Percentiles rank a stretch among this genome's conserved stretches.
phyloP scores from a whole-genome alignment of 2,888 invertebrate species.

The Arctia plantaginis region DNA sequence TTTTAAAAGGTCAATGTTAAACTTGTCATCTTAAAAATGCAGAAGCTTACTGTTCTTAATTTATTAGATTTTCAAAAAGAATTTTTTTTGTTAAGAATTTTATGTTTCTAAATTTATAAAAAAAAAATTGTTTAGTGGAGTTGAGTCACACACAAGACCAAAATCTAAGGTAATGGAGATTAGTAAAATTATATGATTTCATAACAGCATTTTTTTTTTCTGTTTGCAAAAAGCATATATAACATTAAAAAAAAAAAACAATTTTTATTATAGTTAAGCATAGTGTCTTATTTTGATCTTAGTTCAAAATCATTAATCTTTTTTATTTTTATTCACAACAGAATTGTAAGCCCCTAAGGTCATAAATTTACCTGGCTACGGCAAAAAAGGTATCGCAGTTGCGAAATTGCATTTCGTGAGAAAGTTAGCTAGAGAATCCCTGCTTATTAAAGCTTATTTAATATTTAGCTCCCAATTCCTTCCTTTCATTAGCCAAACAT shows the following conservation, averaged over 20 bases:
- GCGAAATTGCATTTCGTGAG: slow-evolving; percentile 15
- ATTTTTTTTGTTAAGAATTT: neutral
- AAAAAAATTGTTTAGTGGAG: no score
- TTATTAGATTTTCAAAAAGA: neutral
- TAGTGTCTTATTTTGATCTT: neutral
- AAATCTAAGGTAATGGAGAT: no score
- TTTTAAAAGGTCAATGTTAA: neutral
- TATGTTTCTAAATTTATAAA: no score
- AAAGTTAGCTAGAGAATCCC: slow-evolving; percentile 12
- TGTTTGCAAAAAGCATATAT: no score
- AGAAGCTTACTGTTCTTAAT: neutral
- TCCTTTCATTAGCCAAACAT: neutral
- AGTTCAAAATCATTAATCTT: slow-evolving; percentile 5
- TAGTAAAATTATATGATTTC: neutral
- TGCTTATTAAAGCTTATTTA: slow-evolving; percentile 17
- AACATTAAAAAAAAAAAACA: no score
- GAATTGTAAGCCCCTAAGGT: slow-evolving; percentile 2
- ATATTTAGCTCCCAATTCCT: slow-evolving; percentile 17
- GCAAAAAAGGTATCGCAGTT: slow-evolving; percentile 13
- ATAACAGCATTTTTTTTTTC: neutral
- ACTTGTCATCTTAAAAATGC: neutral
- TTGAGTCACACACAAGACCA: no score
- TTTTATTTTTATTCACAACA: slow-evolving; percentile 7
- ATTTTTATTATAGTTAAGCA: neutral
- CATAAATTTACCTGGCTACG: slow-evolving; percentile 16